phyloP scores from a whole-genome alignment of 2,888 invertebrate species.

The Phortica okadai region DNA sequence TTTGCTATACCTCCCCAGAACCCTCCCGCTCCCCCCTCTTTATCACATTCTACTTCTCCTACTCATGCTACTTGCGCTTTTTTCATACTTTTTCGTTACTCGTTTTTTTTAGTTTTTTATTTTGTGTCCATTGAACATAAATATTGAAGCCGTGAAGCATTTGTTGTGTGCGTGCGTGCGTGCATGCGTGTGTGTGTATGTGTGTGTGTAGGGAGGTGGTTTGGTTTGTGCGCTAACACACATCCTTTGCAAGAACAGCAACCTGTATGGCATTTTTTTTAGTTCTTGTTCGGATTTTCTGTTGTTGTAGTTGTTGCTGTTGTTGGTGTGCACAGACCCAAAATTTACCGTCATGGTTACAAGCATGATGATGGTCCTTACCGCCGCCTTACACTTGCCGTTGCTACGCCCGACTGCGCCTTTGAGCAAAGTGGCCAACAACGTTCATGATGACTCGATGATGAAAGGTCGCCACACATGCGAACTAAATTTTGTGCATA shows the following conservation, averaged over 20 bases:
- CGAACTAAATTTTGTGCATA: conserved; percentile 51
- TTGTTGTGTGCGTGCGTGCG: conserved; percentile 6
- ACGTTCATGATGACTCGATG: conserved; percentile 44
- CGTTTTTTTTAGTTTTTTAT: background rate
- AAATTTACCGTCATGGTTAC: conserved; percentile 35
- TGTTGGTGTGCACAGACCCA: no score
- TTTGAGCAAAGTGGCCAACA: no score
- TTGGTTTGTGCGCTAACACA: background rate
- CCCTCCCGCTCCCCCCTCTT: no score
- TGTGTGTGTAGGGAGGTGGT: background rate
- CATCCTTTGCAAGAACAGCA: background rate
- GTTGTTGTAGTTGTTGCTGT: background rate
- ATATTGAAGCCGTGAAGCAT: conserved; percentile 22
- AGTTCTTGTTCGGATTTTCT: background rate
- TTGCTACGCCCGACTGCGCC: background rate
- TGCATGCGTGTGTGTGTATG: background rate
- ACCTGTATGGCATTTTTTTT: conserved; percentile 32
- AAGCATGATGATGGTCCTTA: conserved; percentile 48
- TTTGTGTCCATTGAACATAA: conserved; percentile 26
- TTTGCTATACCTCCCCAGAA: background rate
- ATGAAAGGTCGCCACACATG: conserved; percentile 71
- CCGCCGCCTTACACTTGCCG: conserved; percentile 17
- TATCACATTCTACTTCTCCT: no score
- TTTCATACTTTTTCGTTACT: background rate
- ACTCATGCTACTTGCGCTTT: no score